Percentiles rank a stretch among this genome's conserved stretches.
Conservation (phyloP, 1,140 invertebrate species). For the Protaetia brevitarsis region DNA sequence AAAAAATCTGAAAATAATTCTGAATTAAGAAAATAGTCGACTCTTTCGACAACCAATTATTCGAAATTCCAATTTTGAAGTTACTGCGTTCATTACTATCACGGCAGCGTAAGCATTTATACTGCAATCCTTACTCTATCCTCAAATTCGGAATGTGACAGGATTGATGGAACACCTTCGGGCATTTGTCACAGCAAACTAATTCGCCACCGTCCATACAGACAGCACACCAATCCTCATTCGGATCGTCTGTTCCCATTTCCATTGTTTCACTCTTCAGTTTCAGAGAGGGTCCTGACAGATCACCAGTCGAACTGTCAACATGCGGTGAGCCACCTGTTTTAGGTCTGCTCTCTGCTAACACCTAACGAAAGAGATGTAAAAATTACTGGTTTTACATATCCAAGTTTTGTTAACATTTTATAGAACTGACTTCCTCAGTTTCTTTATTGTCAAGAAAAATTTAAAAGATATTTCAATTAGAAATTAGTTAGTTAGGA, state of each 20-base stretch:
- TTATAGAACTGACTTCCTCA: too few relatives aligned
- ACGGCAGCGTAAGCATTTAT: too few relatives aligned
- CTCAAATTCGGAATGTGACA: constrained; percentile 88
- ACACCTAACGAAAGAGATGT: constrained; percentile 16
- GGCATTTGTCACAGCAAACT: constrained; percentile 90
- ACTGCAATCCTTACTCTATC: constrained; percentile 71
- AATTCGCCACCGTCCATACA: constrained; percentile 93
- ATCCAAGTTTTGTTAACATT: too few relatives aligned
- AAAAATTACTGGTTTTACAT: too few relatives aligned
- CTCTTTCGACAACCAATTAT: too few relatives aligned
- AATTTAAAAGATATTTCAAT: too few relatives aligned
- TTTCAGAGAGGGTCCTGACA: constrained; percentile 32
- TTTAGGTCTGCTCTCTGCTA: constrained; percentile 32
- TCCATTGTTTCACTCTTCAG: constrained; percentile 42
- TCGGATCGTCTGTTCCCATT: constrained; percentile 74
- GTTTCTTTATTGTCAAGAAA: too few relatives aligned
- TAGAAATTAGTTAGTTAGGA: too few relatives aligned
- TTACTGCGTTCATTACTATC: too few relatives aligned
- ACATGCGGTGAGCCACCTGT: constrained; percentile 55
- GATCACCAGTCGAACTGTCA: constrained; percentile 60
- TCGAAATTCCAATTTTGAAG: too few relatives aligned
- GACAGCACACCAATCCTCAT: constrained; percentile 94
- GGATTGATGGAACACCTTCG: constrained; percentile 89
- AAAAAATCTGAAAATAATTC: too few relatives aligned
- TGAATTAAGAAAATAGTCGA: too few relatives aligned